Evolutionary conservation across 2,888 invertebrate species (phyloP).

Genomic region (Watsonalla cultraria): DNA sequence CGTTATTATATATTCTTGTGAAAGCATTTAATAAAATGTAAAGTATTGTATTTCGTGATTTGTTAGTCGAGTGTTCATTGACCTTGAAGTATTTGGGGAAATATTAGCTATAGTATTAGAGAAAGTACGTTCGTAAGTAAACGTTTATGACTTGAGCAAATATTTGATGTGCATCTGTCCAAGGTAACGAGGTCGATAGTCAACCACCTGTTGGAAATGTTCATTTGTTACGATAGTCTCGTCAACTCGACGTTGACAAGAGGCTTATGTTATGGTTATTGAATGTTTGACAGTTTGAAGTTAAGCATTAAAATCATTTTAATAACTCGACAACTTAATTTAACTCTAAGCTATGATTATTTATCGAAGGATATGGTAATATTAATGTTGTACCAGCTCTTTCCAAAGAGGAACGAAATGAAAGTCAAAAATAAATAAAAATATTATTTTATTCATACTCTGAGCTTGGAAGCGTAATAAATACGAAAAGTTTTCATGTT

Average conservation of each 20-base stretch:
- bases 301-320: constrained; percentile 4
- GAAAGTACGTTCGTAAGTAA: not conserved
- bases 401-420: constrained; percentile 21
- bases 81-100: constrained; percentile 9
- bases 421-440: constrained; percentile 66
- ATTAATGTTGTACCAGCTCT: no score
- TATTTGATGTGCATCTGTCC: constrained; percentile 9
- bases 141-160: constrained; percentile 7
- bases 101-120: not conserved
- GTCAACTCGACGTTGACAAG: constrained; percentile 20
- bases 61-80: not conserved
- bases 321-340: not conserved
- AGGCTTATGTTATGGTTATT: constrained; percentile 14
- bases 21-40: not conserved
- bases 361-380: no score
- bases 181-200: constrained; percentile 11
- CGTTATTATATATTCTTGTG: no score
- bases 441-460: constrained; percentile 76
- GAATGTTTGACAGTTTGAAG: constrained; percentile 5
- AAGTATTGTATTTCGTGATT: not conserved
- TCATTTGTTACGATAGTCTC: constrained; percentile 13
- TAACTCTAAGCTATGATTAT: no score
- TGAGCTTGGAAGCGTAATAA: constrained; percentile 78
- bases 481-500: constrained; percentile 67
- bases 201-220: constrained; percentile 20